phyloP scores from a whole-genome alignment of 1,140 invertebrate genomes.

The Pectinophora gossypiella region DNA sequence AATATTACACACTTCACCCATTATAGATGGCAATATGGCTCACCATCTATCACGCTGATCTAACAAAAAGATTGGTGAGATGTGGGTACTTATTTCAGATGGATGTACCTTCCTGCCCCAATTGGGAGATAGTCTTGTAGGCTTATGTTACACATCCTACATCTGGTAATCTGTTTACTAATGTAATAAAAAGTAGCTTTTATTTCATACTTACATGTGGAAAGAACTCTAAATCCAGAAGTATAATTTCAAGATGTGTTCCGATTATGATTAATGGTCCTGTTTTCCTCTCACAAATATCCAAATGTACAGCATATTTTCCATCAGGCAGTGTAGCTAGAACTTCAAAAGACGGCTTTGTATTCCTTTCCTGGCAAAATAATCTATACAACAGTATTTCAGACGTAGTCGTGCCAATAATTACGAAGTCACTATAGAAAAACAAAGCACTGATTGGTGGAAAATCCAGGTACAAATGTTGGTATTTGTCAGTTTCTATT shows the following conservation, averaged over 20 bases:
- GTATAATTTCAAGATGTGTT: slow-evolving; percentile 51
- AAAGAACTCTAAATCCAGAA: slow-evolving; percentile 49
- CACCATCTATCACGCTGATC: too few relatives aligned
- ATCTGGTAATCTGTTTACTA: background rate
- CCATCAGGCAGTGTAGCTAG: slow-evolving; percentile 41
- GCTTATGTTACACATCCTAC: background rate
- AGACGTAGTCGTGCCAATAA: slow-evolving; percentile 41
- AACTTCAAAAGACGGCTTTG: slow-evolving; percentile 44
- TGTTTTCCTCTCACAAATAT: slow-evolving; percentile 52
- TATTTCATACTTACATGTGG: slow-evolving; percentile 45
- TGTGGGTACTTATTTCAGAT: too few relatives aligned
- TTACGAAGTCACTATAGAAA: slow-evolving; percentile 48
- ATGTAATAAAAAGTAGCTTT: background rate
- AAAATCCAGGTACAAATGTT: slow-evolving; percentile 54
- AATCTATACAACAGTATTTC: slow-evolving; percentile 49
- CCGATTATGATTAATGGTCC: slow-evolving; percentile 48
- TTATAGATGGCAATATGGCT: too few relatives aligned
- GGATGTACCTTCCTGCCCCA: background rate
- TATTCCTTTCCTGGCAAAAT: slow-evolving; percentile 39
- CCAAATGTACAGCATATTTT: slow-evolving; percentile 52
- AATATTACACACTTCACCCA: background rate
- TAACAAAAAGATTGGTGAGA: too few relatives aligned
- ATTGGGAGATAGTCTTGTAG: background rate
- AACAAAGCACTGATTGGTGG: slow-evolving; percentile 51
- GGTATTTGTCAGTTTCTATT: slow-evolving; percentile 48